Evolutionary conservation across 2,113 vertebrate genomes (phyloP).

Genomic region (Ardeotis arabs): DNA sequence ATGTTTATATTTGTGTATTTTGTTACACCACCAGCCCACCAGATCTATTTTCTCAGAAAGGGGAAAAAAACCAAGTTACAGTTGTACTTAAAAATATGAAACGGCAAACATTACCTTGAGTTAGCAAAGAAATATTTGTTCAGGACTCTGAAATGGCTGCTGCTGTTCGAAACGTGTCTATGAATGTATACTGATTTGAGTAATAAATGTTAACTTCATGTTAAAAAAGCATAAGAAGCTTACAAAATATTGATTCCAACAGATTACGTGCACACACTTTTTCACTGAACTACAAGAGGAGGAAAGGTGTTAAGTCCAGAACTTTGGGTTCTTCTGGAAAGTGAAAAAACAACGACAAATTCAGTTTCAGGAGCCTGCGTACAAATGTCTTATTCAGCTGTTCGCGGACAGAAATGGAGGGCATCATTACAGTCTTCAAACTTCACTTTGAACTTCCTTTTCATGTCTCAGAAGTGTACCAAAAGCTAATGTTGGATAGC

Average conservation of each 20-base stretch:
- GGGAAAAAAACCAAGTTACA: background rate
- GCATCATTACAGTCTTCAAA: background rate
- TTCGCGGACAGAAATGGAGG: background rate
- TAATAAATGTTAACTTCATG: background rate
- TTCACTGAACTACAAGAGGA: background rate
- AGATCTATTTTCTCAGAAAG: background rate
- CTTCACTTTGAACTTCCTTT: background rate
- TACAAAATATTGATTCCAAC: background rate
- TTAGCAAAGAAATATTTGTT: background rate
- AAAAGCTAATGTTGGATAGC: background rate
- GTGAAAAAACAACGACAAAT: background rate
- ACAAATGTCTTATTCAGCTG: background rate
- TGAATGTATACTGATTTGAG: background rate
- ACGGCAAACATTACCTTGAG: background rate
- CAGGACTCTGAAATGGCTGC: background rate
- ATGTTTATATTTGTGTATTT: background rate
- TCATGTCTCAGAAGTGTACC: background rate
- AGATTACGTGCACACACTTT: rapidly evolving
- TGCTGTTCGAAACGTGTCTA: background rate
- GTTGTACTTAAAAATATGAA: background rate
- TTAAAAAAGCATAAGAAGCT: background rate
- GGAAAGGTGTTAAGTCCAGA: background rate
- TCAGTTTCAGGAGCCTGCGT: background rate
- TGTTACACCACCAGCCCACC: background rate
- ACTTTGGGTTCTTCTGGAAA: background rate